Percentiles rank a stretch among this genome's conserved stretches.
Evolutionary conservation across 2,113 vertebrate species (phyloP).

Genomic region (Panthera tigris): DNA sequence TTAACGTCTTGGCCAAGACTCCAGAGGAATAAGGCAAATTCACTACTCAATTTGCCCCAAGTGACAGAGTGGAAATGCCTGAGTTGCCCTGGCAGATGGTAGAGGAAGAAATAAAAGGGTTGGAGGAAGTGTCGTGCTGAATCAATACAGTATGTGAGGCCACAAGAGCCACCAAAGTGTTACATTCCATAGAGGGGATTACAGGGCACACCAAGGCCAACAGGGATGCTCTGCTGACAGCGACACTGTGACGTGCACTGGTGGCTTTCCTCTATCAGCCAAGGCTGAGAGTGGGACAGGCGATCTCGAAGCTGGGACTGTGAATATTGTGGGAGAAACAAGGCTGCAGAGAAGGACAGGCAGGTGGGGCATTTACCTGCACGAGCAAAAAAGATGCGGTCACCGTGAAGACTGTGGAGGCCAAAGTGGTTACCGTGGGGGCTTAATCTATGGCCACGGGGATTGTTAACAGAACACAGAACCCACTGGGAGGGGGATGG

Average conservation of each 20-base stretch:
- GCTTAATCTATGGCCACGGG: background rate
- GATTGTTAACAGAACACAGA: background rate
- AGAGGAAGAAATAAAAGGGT: background rate
- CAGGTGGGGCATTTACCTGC: background rate
- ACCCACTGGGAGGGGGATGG: background rate
- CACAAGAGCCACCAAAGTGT: background rate
- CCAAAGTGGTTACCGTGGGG: background rate
- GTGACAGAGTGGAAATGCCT: background rate
- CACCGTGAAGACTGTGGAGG: background rate
- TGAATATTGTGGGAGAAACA: background rate
- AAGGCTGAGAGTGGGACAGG: rapidly evolving
- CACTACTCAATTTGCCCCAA: background rate
- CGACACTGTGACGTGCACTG: rapidly evolving
- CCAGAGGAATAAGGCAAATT: background rate
- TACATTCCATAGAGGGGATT: background rate
- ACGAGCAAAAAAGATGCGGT: background rate
- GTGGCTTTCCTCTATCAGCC: background rate
- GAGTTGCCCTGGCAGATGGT: background rate
- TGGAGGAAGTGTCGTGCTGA: background rate
- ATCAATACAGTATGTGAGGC: background rate
- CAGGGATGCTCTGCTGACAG: too few relatives aligned
- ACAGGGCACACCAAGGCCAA: rapidly evolving
- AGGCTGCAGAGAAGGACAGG: background rate
- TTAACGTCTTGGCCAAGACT: background rate
- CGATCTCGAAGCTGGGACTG: too few relatives aligned